phyloP scores from a whole-genome alignment of 1,140 invertebrate genomes.

The Neotoxoptera formosana region DNA sequence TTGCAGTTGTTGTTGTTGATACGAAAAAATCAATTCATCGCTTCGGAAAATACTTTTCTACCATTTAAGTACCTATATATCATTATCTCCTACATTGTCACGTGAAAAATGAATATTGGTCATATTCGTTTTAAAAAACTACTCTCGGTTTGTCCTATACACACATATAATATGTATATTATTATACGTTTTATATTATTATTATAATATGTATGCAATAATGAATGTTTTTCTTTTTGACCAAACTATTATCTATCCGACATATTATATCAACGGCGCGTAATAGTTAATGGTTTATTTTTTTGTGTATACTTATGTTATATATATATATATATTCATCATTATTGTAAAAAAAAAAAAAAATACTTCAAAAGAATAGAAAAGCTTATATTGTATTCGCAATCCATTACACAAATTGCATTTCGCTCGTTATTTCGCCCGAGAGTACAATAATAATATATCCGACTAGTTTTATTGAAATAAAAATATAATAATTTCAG shows the following conservation, averaged over 20 bases:
- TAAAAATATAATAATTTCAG: slow-evolving; percentile 11
- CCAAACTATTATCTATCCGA: not conserved
- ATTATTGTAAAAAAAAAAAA: not conserved
- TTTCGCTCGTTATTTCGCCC: not conserved
- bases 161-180: too few species aligned
- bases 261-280: not conserved
- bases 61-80: not conserved
- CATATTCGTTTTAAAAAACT: not conserved
- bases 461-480: slow-evolving; percentile 8
- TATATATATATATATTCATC: not conserved
- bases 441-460: not conserved
- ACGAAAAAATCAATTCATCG: not conserved
- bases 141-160: not conserved
- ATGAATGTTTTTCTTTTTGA: not conserved
- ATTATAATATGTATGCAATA: not conserved
- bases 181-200: too few species aligned
- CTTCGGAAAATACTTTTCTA: not conserved
- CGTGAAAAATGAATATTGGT: slow-evolving; percentile 8
- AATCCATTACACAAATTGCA: slow-evolving; percentile 41
- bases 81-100: not conserved
- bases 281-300: not conserved
- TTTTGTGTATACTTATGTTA: not conserved
- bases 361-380: slow-evolving; percentile 5
- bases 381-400: not conserved
- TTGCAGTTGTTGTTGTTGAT: not conserved